phyloP scores from a whole-genome alignment of 2,113 vertebrate species.

The Rhea pennata region DNA sequence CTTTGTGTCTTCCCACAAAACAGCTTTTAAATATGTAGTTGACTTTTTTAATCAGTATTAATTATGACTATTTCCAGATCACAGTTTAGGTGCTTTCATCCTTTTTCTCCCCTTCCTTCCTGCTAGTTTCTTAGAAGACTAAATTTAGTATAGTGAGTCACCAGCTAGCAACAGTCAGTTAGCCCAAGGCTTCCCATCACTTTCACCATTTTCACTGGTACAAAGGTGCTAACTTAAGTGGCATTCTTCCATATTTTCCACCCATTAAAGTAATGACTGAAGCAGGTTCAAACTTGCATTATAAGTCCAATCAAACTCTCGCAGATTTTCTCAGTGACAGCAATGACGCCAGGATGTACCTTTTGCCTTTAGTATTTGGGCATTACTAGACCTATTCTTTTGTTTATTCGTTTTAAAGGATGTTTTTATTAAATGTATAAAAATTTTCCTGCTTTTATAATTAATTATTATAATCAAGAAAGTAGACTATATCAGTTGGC shows the following conservation, averaged over 20 bases:
- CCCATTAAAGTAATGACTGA: not conserved
- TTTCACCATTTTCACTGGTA: not conserved
- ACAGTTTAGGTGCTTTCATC: not conserved
- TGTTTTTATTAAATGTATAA: conserved; percentile 2
- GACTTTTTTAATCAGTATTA: not conserved
- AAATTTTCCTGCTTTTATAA: not conserved
- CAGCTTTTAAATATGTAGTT: not conserved
- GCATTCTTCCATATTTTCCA: not conserved
- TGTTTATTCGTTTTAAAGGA: not conserved
- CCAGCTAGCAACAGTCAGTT: not conserved
- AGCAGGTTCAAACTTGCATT: not conserved
- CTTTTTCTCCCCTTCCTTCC: not conserved
- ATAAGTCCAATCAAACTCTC: not conserved
- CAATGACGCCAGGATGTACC: not conserved
- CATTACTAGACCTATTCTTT: not conserved
- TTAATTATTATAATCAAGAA: not conserved
- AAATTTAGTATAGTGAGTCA: not conserved
- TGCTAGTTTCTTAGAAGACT: not conserved
- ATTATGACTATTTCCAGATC: not conserved
- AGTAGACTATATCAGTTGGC: not conserved
- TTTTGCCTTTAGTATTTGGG: not conserved
- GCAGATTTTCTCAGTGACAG: not conserved
- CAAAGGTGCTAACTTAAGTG: not conserved
- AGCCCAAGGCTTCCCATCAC: not conserved
- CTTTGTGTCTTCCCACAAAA: not conserved